Conservation (phyloP, 2,888 invertebrate species). For the Corythucha ciliata region DNA sequence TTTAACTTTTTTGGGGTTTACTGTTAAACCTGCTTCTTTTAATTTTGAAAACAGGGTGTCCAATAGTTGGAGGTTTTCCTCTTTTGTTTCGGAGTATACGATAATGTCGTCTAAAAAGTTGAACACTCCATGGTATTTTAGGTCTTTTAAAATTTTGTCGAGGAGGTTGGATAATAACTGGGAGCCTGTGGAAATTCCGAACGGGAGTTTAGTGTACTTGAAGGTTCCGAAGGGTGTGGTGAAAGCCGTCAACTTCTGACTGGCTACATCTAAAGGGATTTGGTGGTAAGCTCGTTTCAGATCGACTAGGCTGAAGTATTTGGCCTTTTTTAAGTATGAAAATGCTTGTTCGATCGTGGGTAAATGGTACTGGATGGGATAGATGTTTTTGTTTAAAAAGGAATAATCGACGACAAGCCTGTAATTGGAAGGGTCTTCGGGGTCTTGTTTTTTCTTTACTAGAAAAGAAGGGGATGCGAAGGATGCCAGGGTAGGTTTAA, state of each 20-base stretch:
- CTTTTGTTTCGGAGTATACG: conserved; percentile 19
- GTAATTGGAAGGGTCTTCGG: too few species aligned
- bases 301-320: conserved; percentile 22
- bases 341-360: conserved; percentile 17
- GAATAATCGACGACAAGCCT: conserved; percentile 32
- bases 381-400: conserved; percentile 11
- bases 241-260: conserved; percentile 20
- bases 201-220: conserved; percentile 22
- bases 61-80: conserved; percentile 20
- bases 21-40: conserved; percentile 28
- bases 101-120: conserved; percentile 29
- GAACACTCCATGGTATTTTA: conserved; percentile 24
- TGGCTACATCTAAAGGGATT: conserved; percentile 8
- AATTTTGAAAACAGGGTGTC: conserved; percentile 23
- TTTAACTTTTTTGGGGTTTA: conserved; percentile 32
- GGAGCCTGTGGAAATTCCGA: conserved; percentile 23
- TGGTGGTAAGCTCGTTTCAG: conserved; percentile 25
- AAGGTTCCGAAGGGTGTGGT: conserved; percentile 17
- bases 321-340: conserved; percentile 1
- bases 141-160: conserved; percentile 24
- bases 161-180: conserved; percentile 26
- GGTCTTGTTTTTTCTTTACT: too few species aligned
- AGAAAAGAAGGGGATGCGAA: conserved; percentile 15
- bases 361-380: conserved; percentile 10
- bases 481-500: too few species aligned